Percentiles rank a stretch among this genome's conserved stretches.
phyloP scores from a whole-genome alignment of 1,140 invertebrate species.

The Apis mellifera region DNA sequence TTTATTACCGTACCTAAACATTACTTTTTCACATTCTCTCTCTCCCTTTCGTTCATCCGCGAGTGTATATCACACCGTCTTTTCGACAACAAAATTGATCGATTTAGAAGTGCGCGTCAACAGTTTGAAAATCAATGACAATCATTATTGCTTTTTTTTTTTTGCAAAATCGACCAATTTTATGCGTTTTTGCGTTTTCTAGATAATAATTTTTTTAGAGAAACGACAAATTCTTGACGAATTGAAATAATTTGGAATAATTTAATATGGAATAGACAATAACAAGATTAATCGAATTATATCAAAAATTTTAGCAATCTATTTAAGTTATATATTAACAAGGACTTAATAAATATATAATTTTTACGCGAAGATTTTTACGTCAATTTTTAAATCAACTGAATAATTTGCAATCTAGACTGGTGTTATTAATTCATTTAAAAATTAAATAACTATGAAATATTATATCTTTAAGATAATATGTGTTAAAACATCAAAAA shows the following conservation, averaged over 20 bases:
- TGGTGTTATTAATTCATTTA: background rate
- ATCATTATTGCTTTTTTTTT: slow-evolving; percentile 21
- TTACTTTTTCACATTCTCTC: background rate
- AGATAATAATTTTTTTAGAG: background rate
- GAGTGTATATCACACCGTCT: background rate
- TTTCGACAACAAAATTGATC: background rate
- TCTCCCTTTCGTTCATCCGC: background rate
- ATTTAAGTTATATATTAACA: background rate
- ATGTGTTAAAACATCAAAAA: too few relatives aligned
- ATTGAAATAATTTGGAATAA: background rate
- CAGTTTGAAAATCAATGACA: background rate
- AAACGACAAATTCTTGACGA: background rate
- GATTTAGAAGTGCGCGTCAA: background rate
- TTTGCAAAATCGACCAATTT: background rate
- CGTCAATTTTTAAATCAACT: background rate
- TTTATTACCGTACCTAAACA: too few relatives aligned
- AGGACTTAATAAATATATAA: background rate
- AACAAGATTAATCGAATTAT: background rate
- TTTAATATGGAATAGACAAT: too few relatives aligned
- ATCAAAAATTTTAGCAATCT: background rate
- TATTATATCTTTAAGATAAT: too few relatives aligned
- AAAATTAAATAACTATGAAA: background rate
- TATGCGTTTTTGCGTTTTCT: too few relatives aligned
- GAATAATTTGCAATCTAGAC: background rate
- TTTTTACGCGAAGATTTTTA: background rate